Base-by-base conservation (phyloP, 2,888 invertebrate species). In the Nematopogon swammerdamellus region DNA sequence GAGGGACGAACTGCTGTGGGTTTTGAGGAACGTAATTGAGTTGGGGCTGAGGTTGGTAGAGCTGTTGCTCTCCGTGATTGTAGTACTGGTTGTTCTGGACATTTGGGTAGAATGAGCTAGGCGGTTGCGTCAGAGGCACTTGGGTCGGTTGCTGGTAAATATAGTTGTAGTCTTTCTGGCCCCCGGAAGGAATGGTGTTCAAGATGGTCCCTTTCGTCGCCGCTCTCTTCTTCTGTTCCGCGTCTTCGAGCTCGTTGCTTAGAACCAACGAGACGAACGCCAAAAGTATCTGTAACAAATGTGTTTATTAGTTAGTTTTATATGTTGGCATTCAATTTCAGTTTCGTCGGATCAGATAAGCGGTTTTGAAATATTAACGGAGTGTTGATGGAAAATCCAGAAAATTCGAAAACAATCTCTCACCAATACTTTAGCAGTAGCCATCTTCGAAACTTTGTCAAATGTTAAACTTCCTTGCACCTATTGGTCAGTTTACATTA, bases 161-260 rank as follows among this genome's bases (percentile, higher is more conserved):
- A 57, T 76, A 80, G 1, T 71, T 70, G 50, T 73, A 72, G n/a
- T 80, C 80, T 18, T 80, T 80, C 57, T 77, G 80, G 4, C 69
- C 68, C 44, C 76, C 75, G 1, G 71, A 68, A 1, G 75, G 68
- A 8, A 80, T 72, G 1, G 75, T 58, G 54, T 80, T 80, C 45
- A 77, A 52, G 42, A 60, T 65, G 16, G 64, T 70, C 2, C 67
- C 61, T 54, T 75, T 75, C 5, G 67, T 72, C 2, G 65, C 69
- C 11, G 73, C 79, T 52, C 79, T 63, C 55, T 80, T 80, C 62
- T 76, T 80, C 56, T 70, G 72, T 46, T 80, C 80, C 2, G 52
- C 60, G 25, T 77, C 77, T 44, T 79, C 77, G 2, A 66, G 61
- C 49, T 79, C 79, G 36, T 65, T 70, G 42, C 67, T 63, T 51